These are phyloP conservation scores for Neopelma chrysocephalum DNA, from an alignment of 2,797 vertebrate species.

Conservation along the genomic window DNA sequence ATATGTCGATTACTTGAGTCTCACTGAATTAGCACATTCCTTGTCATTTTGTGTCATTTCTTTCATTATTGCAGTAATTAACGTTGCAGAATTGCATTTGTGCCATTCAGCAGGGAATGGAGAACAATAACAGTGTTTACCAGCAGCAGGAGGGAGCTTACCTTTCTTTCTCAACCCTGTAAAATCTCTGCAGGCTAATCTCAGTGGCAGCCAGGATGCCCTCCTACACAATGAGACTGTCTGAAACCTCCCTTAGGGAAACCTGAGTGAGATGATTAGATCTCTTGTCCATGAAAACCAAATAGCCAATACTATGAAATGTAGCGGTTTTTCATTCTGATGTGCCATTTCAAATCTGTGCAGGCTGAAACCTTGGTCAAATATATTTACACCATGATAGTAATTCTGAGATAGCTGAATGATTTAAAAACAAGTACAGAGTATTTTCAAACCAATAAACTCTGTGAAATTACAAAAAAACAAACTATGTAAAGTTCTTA, in stretches of 20 bases:
- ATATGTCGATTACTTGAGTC: slow-evolving; percentile 29
- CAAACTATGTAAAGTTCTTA: not conserved
- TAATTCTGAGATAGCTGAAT: not conserved
- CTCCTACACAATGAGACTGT: slow-evolving; percentile 45
- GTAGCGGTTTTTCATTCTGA: not conserved
- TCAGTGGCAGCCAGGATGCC: not conserved
- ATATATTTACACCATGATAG: not conserved
- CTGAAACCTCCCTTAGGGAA: slow-evolving; percentile 34
- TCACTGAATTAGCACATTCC: slow-evolving; percentile 58
- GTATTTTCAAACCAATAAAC: not conserved
- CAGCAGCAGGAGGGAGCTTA: slow-evolving; percentile 58
- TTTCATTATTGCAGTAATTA: slow-evolving; percentile 70
- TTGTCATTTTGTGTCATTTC: slow-evolving; percentile 45
- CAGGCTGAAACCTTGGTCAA: not conserved
- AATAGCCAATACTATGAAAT: not conserved
- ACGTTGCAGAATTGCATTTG: slow-evolving; percentile 50
- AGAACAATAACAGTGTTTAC: slow-evolving; percentile 74
- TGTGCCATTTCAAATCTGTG: not conserved
- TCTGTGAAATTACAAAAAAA: not conserved
- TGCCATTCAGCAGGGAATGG: slow-evolving; percentile 31
- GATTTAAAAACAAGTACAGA: not conserved
- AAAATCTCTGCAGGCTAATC: slow-evolving; percentile 62
- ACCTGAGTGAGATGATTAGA: slow-evolving; percentile 4
- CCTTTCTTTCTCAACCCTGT: slow-evolving; percentile 64
- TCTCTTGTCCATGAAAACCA: slow-evolving; percentile 35